Evolutionary conservation across 2,797 vertebrate species (phyloP).

Genomic region (Poecilia gillii): DNA sequence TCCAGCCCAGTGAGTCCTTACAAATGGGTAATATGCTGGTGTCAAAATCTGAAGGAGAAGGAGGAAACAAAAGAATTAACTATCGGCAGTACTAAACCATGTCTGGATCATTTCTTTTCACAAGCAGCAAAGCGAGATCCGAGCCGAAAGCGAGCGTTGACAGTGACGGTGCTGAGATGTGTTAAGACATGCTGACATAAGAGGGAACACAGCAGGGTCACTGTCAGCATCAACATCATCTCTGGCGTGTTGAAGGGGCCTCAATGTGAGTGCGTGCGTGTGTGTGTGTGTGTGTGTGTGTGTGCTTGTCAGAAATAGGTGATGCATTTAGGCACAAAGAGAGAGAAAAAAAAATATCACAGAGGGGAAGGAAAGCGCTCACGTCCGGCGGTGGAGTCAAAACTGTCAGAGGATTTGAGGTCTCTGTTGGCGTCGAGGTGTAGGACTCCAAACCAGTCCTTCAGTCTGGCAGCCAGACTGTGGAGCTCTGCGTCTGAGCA

Average conservation of each 20-base stretch:
- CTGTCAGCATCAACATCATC: constrained; percentile 51
- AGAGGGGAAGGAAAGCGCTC: constrained; percentile 51
- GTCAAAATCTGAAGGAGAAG: constrained; percentile 86
- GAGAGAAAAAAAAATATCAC: not conserved
- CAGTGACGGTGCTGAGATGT: constrained; percentile 30
- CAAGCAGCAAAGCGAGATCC: constrained; percentile 18
- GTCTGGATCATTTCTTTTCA: constrained; percentile 23
- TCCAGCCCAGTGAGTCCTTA: constrained; percentile 97
- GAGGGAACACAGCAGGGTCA: constrained; percentile 50
- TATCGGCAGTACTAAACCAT: not conserved
- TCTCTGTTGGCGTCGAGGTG: constrained; percentile 90
- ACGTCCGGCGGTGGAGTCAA: constrained; percentile 76
- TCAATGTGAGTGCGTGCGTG: not conserved
- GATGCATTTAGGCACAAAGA: not conserved
- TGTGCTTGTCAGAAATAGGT: not conserved
- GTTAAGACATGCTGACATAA: constrained; percentile 59
- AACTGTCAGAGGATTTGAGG: constrained; percentile 76
- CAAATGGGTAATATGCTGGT: constrained; percentile 98
- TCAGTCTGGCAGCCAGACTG: constrained; percentile 91
- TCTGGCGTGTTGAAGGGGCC: constrained; percentile 3
- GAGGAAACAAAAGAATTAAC: constrained; percentile 11
- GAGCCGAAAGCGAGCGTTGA: constrained; percentile 18
- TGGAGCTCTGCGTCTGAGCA: constrained; percentile 83
- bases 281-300: not conserved
- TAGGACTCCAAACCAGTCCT: constrained; percentile 95